Conservation (phyloP, 2,113 vertebrate species). For the Leptocoma aspasia region DNA sequence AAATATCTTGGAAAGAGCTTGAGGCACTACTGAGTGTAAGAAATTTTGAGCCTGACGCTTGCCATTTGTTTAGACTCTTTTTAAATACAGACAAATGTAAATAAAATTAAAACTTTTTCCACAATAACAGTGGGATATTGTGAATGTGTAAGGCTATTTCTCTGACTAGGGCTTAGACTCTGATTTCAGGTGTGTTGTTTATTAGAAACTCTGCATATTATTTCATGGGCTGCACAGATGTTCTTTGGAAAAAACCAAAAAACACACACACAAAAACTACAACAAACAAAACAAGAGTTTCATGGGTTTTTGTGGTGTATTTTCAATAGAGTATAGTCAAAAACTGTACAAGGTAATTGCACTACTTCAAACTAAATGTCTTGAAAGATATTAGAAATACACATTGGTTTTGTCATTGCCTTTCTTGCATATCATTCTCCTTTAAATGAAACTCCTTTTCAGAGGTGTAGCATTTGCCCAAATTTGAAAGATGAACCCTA, state of each 20-base stretch:
- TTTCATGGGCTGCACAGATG: background rate
- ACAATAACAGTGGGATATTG: background rate
- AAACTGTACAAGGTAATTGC: background rate
- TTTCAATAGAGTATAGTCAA: background rate
- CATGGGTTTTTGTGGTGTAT: background rate
- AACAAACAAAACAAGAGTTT: background rate
- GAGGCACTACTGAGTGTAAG: background rate
- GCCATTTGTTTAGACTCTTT: background rate
- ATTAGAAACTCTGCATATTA: background rate
- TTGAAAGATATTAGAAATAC: background rate
- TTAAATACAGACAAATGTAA: background rate
- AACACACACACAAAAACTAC: background rate
- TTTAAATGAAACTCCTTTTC: background rate
- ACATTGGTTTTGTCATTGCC: background rate
- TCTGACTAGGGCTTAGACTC: background rate
- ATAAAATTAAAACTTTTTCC: background rate
- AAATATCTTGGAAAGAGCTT: background rate
- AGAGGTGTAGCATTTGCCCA: background rate
- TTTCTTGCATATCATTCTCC: background rate
- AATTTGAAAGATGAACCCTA: background rate
- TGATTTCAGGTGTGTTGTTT: constrained; percentile 32
- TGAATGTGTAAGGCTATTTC: background rate
- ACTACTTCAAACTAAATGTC: constrained; percentile 12
- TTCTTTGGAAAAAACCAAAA: background rate
- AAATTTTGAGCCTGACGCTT: background rate